Conservation (phyloP, 92 coral and sea anemone species). For the Zoanthus sociatus region DNA sequence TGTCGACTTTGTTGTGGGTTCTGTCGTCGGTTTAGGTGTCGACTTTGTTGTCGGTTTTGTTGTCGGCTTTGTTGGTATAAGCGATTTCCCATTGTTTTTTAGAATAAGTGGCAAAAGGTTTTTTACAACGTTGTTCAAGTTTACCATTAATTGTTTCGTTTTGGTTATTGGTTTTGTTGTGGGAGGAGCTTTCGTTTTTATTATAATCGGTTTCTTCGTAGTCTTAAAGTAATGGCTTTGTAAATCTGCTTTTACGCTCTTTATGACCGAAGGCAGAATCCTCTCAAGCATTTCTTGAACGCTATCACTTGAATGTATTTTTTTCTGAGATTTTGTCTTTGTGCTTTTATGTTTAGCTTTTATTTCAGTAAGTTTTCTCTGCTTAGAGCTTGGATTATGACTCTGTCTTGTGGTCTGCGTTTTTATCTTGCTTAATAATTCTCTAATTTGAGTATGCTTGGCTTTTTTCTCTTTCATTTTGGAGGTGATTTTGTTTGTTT, state of each 20-base stretch:
- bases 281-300: slow-evolving; percentile 66
- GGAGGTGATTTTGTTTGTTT: slow-evolving; percentile 37
- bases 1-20: slow-evolving; percentile 38
- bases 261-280: slow-evolving; percentile 75
- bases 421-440: neutral
- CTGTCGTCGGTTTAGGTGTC: slow-evolving; percentile 4
- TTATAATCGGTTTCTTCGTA: slow-evolving; percentile 8
- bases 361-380: slow-evolving; percentile 24
- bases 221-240: neutral
- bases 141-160: slow-evolving; percentile 45
- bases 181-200: slow-evolving; percentile 43
- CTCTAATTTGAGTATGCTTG: slow-evolving; percentile 12
- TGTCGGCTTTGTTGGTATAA: slow-evolving; percentile 38
- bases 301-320: slow-evolving; percentile 18
- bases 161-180: slow-evolving; percentile 39
- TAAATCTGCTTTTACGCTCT: slow-evolving; percentile 59
- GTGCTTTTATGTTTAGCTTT: neutral
- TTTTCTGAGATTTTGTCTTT: slow-evolving; percentile 1
- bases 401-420: neutral
- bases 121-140: slow-evolving; percentile 69
- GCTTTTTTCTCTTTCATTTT: slow-evolving; percentile 31
- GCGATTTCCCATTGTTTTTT: slow-evolving; percentile 49
- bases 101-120: slow-evolving; percentile 79
- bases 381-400: neutral
- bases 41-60: slow-evolving; percentile 38